Percentiles rank a stretch among this genome's conserved stretches.
These are phyloP conservation scores for Neoaliturus tenellus DNA, from an alignment of 2,888 invertebrate species.

Conservation along the genomic window DNA sequence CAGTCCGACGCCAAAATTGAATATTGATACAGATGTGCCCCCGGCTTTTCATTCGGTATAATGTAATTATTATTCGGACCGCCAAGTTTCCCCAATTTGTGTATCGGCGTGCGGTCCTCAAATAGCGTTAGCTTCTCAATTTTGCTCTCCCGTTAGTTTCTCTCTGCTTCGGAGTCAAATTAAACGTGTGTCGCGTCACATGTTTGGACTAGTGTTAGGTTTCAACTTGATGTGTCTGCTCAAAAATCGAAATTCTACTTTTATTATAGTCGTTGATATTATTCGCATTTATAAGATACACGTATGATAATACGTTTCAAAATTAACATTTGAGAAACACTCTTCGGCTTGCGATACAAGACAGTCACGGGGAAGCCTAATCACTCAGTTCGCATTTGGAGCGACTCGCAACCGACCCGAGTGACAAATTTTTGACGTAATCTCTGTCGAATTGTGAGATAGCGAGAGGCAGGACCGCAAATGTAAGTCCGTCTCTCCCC, in stretches of 20 bases:
- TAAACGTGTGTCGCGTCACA: background rate
- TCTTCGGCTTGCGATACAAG: too few relatives aligned
- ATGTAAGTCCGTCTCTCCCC: constrained; percentile 47
- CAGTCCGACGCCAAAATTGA: constrained; percentile 19
- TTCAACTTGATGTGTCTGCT: too few relatives aligned
- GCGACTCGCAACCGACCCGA: background rate
- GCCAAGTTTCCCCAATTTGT: constrained; percentile 51
- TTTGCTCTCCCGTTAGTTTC: constrained; percentile 7
- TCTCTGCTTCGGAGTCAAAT: background rate
- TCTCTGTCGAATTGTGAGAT: constrained; percentile 8
- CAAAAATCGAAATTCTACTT: too few relatives aligned
- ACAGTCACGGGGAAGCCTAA: too few relatives aligned
- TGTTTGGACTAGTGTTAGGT: too few relatives aligned
- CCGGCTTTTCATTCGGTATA: constrained; percentile 39
- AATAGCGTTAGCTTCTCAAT: constrained; percentile 30
- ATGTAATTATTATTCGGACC: constrained; percentile 48
- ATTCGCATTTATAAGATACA: too few relatives aligned
- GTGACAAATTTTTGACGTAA: constrained; percentile 20
- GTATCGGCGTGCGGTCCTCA: constrained; percentile 29
- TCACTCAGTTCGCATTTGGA: background rate
- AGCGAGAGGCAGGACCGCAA: constrained; percentile 3
- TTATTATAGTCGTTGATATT: too few relatives aligned
- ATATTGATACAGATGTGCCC: constrained; percentile 51
- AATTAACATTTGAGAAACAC: too few relatives aligned
- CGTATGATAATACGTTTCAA: too few relatives aligned